phyloP scores from a whole-genome alignment of 2,888 invertebrate species.

The Oxycera nigricornis region DNA sequence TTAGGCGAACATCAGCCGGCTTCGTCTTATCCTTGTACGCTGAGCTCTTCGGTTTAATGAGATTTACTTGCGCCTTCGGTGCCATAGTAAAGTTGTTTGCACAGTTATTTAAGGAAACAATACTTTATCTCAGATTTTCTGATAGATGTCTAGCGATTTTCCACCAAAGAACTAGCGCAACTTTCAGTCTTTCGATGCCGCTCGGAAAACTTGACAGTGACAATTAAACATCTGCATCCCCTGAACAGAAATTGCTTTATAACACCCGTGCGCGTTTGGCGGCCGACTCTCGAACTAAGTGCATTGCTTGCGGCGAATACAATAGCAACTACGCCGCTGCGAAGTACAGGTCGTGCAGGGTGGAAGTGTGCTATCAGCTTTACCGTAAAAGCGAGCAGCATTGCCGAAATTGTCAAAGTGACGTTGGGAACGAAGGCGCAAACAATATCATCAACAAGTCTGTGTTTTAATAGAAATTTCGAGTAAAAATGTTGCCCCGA shows the following conservation, averaged over 20 bases:
- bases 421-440: background rate
- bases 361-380: background rate
- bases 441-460: constrained; percentile 10
- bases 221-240: background rate
- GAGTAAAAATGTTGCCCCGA: constrained; percentile 2
- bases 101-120: constrained; percentile 23
- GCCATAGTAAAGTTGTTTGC: constrained; percentile 55
- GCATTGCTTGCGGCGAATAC: background rate
- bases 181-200: background rate
- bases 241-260: constrained; percentile 16
- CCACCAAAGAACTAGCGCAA: background rate
- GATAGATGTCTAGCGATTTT: constrained; percentile 23
- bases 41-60: constrained; percentile 59
- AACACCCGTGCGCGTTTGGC: too few species aligned
- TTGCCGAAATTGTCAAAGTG: constrained; percentile 17
- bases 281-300: too few species aligned
- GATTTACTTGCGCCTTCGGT: constrained; percentile 55
- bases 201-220: background rate
- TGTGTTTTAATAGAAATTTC: background rate
- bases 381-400: background rate
- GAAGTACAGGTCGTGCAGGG: background rate
- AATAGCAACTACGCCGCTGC: background rate
- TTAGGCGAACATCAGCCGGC: constrained; percentile 90
- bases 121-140: background rate
- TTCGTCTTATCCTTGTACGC: constrained; percentile 93